Evolutionary conservation across 1,140 invertebrate species (phyloP).

Genomic region (Chelonus insularis): DNA sequence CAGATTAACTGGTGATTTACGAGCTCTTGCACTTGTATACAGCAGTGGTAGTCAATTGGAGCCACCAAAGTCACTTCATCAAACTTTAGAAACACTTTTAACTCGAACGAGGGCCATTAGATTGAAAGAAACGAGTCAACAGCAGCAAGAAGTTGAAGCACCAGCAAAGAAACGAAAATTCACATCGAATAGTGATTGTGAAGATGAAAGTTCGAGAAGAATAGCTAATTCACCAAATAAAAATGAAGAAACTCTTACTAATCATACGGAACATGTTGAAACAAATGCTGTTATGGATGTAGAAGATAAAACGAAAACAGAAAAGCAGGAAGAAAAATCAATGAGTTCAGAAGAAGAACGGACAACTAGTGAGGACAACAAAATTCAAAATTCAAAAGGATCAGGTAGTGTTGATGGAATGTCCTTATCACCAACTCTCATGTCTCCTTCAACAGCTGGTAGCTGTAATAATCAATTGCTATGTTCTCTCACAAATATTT

Average conservation of each 20-base stretch:
- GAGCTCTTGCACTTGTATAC: slow-evolving; percentile 62
- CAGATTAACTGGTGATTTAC: slow-evolving; percentile 61
- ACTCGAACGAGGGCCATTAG: slow-evolving; percentile 43
- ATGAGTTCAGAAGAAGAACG: slow-evolving; percentile 22
- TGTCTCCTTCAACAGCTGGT: slow-evolving; percentile 34
- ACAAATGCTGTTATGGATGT: slow-evolving; percentile 27
- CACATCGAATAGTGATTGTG: slow-evolving; percentile 35
- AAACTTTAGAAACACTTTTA: slow-evolving; percentile 46
- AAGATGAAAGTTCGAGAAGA: slow-evolving; percentile 29
- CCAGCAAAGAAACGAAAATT: slow-evolving; percentile 56
- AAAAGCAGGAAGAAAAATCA: slow-evolving; percentile 30
- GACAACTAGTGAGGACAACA: slow-evolving; percentile 20
- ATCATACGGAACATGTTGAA: slow-evolving; percentile 25
- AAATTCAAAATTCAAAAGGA: slow-evolving; percentile 2
- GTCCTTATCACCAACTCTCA: slow-evolving; percentile 27
- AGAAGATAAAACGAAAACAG: slow-evolving; percentile 31
- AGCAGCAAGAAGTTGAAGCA: slow-evolving; percentile 43
- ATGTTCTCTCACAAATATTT: slow-evolving; percentile 48
- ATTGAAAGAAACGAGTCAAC: slow-evolving; percentile 40
- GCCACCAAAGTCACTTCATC: slow-evolving; percentile 44
- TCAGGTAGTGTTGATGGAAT: slow-evolving; percentile 9
- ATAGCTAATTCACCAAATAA: slow-evolving; percentile 30
- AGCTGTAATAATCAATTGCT: slow-evolving; percentile 46
- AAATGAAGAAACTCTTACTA: slow-evolving; percentile 21
- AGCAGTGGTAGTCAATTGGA: slow-evolving; percentile 54